Evolutionary conservation across 2,113 vertebrate species (phyloP), one percentile per base, ranked within the genome.

Genomic region (Pluvianellus socialis): DNA sequence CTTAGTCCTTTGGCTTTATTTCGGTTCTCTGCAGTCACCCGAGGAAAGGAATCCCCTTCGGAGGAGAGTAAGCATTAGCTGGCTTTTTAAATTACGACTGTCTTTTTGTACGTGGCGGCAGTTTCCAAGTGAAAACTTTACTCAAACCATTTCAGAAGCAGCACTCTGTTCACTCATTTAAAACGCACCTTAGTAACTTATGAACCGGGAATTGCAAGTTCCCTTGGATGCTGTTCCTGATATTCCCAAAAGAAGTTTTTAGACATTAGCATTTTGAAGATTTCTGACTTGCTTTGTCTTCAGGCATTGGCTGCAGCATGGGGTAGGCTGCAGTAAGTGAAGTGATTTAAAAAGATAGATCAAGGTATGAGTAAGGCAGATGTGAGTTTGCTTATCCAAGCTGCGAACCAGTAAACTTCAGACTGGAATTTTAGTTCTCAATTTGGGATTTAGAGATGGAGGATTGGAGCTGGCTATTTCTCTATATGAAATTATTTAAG

Each of bases 1-100:
- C 98, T 99, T 95, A 99, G 97, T 91, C 99, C 99, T 12, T 40
- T 98, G 80, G 98, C 98, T 66, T 97, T 99, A 68, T 99, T 99
- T 95, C 98, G 92, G 62, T 99, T 99, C 95, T 98, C 99, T 9
- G 99, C 99, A 4, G 97, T 99, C 17, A 98, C 97, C 20, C 98
- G 94, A 49, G 97, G 98, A 92, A 98, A 97, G 76, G 98, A 98
- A 16, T 96, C 98, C 4, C 98, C 98, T 56, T 90, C 98, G 10
- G 83, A 92, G 91, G 91, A 98, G 59, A 97, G 99, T 99, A 96
- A 98, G 98, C 90, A 47, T 62, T 67, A 58, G 27, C 6, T 80
- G 84, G 13, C n/a, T 73, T 89, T 92, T 35, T 38, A 13, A 49
- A 27, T 58, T 38, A 14, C 10, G 12, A 2, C 11, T 33, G 26